Evolutionary conservation across 2,113 vertebrate species (phyloP), one percentile per base, ranked within the genome.

Genomic region (Donacobius atricapilla): DNA sequence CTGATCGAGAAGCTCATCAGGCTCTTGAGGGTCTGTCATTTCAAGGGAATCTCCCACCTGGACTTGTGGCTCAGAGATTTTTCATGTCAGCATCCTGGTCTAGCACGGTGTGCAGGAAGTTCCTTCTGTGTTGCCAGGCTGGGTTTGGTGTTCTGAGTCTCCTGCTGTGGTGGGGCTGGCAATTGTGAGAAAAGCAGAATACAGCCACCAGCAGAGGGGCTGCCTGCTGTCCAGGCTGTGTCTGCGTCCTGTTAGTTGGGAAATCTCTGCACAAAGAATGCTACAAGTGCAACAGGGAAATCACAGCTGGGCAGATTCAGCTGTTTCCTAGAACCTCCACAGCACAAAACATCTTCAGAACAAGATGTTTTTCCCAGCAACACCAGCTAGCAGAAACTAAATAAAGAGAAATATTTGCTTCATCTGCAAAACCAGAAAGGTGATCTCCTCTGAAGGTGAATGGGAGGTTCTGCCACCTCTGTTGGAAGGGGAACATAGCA

Each of bases 1-100:
- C 84, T 50, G 30, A 71, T 94, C 1, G 22, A 69, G 78, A 54
- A 89, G 83, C 76, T 96, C 75, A 17, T 75, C 47, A 56, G 40
- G 56, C 60, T 64, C 60, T 76, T 30, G 50, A 90, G 86, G 53
- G 37, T 37, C 37, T 42, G 31, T 11, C 25, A 24, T 58, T 63
- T 45, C 12, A 56, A 66, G 90, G 83, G 87, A 15, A 54, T 72
- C 27, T 94, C 76, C 72, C 87, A 90, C 57, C 85, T 90, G 83
- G 85, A 84, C 61, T 24, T 17, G 44, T 48, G 47, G 33, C 60
- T 88, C 48, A 25, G 73, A 58, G 39, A 8, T 31, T 3, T 70
- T 72, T 15, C 1, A 13, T 16, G 21, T 4, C 60, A 60, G 56
- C 30, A 6, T 51, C 11, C 78, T 80, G 89, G 21, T 48, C 42